These are phyloP conservation scores for Eubucco bourcierii DNA, from an alignment of 2,113 vertebrate genomes.

Conservation along the genomic window DNA sequence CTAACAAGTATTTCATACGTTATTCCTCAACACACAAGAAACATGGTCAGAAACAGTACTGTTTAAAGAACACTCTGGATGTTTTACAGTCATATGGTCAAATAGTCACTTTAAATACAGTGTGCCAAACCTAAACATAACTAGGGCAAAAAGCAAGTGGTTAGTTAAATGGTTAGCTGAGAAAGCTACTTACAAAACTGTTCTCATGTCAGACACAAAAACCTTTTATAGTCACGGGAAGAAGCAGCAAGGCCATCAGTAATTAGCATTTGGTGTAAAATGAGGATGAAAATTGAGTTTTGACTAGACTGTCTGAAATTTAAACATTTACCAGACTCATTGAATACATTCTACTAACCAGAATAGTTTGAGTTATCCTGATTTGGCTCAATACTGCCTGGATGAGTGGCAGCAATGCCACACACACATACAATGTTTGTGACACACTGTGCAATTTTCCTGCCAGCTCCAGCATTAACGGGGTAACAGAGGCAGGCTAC, in stretches of 20 bases:
- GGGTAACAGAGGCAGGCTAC: not conserved
- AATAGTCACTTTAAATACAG: not conserved
- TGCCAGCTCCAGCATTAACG: accelerated
- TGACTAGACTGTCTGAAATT: not conserved
- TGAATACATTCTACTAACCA: accelerated
- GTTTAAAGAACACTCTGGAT: not conserved
- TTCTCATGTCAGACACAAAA: accelerated
- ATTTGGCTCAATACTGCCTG: not conserved
- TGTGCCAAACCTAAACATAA: not conserved
- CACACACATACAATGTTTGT: not conserved
- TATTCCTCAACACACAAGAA: not conserved
- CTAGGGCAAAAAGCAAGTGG: not conserved
- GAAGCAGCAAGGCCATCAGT: not conserved
- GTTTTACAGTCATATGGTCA: not conserved
- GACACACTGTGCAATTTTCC: not conserved
- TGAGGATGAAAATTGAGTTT: not conserved
- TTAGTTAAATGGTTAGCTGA: not conserved
- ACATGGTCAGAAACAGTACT: not conserved
- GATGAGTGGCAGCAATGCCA: not conserved
- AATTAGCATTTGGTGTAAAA: not conserved
- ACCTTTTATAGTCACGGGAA: accelerated
- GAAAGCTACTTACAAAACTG: not conserved
- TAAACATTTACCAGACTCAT: not conserved
- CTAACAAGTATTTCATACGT: not conserved
- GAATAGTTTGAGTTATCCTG: not conserved